Evolutionary conservation across 1,140 invertebrate genomes (phyloP).

Genomic region (Drosophila nannoptera): DNA sequence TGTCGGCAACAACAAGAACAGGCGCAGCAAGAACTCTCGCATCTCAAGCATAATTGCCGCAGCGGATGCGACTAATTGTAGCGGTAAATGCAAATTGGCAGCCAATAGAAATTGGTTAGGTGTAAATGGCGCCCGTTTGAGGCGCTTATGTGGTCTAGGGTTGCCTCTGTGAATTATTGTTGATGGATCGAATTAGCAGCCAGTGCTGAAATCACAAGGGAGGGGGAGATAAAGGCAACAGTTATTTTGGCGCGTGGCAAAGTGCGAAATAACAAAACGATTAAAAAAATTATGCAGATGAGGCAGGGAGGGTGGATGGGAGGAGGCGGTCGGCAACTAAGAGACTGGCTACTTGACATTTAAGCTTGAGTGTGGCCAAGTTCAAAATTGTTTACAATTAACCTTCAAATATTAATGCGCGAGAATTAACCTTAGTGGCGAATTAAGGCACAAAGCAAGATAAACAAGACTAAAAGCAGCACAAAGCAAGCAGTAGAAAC

Average conservation of each 20-base stretch:
- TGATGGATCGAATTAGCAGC: slow-evolving; percentile 70
- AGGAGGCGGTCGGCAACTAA: background rate
- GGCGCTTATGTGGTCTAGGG: background rate
- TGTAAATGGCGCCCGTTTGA: slow-evolving; percentile 60
- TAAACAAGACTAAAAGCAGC: slow-evolving; percentile 31
- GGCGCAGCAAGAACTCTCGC: background rate
- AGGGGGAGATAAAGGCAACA: background rate
- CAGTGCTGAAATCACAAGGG: slow-evolving; percentile 40
- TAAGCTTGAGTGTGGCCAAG: slow-evolving; percentile 11
- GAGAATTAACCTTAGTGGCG: slow-evolving; percentile 72
- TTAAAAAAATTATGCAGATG: background rate
- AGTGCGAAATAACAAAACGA: slow-evolving; percentile 18
- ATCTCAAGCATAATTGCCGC: slow-evolving; percentile 52
- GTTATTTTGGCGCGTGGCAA: slow-evolving; percentile 29
- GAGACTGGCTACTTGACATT: slow-evolving; percentile 1
- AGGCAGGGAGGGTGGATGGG: background rate
- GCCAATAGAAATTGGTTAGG: slow-evolving; percentile 57
- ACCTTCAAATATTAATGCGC: slow-evolving; percentile 71
- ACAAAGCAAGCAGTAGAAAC: slow-evolving; percentile 42
- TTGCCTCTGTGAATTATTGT: slow-evolving; percentile 12
- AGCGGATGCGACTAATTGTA: slow-evolving; percentile 71
- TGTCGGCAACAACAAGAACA: slow-evolving; percentile 12
- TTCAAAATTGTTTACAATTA: slow-evolving; percentile 53
- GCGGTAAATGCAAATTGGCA: slow-evolving; percentile 70
- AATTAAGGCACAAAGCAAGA: slow-evolving; percentile 55